A percentile compares a stretch with the other conserved stretches of the same genome.
These are phyloP conservation scores for Caenorhabditis sinica DNA, from an alignment of 2,888 invertebrate species.

Conservation along the genomic window DNA sequence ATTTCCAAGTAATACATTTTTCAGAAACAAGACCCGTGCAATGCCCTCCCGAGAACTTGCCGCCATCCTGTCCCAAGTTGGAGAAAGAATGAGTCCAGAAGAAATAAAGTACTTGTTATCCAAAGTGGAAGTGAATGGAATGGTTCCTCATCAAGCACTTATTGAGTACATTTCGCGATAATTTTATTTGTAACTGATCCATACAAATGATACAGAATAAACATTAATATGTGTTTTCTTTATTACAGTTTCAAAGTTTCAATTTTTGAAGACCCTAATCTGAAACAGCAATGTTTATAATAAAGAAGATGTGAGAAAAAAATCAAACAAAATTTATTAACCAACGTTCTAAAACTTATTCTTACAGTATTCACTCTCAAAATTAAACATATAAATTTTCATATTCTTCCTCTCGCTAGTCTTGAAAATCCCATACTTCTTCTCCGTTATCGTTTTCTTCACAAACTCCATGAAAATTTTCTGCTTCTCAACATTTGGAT, in stretches of 20 bases:
- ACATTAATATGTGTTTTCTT: too few species aligned
- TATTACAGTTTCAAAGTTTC: not conserved
- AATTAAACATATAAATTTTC: slow-evolving; percentile 35
- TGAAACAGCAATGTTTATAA: not conserved
- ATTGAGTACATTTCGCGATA: slow-evolving; percentile 69
- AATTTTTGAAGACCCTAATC: not conserved
- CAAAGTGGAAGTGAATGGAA: slow-evolving; percentile 70
- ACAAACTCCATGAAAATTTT: slow-evolving; percentile 39
- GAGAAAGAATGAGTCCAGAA: slow-evolving; percentile 68
- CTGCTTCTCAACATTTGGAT: slow-evolving; percentile 12
- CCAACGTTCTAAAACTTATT: slow-evolving; percentile 6
- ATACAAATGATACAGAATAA: too few species aligned
- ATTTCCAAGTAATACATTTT: too few species aligned
- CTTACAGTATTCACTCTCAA: slow-evolving; percentile 35
- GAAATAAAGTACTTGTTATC: slow-evolving; percentile 68
- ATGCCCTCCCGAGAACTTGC: slow-evolving; percentile 69
- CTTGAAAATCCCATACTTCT: slow-evolving; percentile 29
- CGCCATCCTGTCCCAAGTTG: slow-evolving; percentile 64
- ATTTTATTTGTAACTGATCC: not conserved
- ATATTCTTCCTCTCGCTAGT: slow-evolving; percentile 3
- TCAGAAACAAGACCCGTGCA: slow-evolving; percentile 57
- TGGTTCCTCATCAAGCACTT: slow-evolving; percentile 74
- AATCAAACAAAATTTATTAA: not conserved
- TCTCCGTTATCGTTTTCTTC: slow-evolving; percentile 23
- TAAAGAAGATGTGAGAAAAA: not conserved